A percentile compares a stretch with the other conserved stretches of the same genome.
These are phyloP conservation scores for Aldabrachelys gigantea DNA, from an alignment of 2,113 vertebrate species.

Conservation along the genomic window DNA sequence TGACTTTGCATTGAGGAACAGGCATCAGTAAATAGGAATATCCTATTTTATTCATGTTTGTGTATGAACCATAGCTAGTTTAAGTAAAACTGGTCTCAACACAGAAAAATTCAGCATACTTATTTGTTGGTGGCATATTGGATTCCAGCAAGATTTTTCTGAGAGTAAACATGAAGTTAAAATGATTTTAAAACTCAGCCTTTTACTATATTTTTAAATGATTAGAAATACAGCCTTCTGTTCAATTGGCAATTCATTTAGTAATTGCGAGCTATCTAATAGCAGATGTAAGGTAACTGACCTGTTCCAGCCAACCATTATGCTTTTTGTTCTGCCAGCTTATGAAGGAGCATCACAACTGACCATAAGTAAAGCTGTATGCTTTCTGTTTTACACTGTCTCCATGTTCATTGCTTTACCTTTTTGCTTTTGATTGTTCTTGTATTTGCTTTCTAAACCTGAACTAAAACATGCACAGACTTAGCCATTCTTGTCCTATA, in stretches of 20 bases:
- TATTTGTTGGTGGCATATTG: slow-evolving; percentile 53
- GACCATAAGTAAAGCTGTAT: slow-evolving; percentile 86
- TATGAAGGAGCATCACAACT: slow-evolving; percentile 87
- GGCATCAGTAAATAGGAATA: slow-evolving; percentile 71
- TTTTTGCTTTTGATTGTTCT: slow-evolving; percentile 87
- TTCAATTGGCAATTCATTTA: slow-evolving; percentile 75
- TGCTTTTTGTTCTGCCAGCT: slow-evolving; percentile 85
- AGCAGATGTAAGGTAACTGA: slow-evolving; percentile 88
- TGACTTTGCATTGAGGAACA: slow-evolving; percentile 60
- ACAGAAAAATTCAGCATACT: slow-evolving; percentile 14
- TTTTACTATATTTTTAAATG: slow-evolving; percentile 63
- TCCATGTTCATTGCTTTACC: slow-evolving; percentile 89
- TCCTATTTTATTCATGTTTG: slow-evolving; percentile 28
- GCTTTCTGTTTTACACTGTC: slow-evolving; percentile 87
- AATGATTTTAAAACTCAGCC: slow-evolving; percentile 45
- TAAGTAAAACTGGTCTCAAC: slow-evolving; percentile 58
- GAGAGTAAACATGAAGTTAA: slow-evolving; percentile 56
- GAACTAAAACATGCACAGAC: slow-evolving; percentile 87
- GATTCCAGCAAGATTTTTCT: slow-evolving; percentile 54
- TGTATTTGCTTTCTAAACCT: slow-evolving; percentile 87
- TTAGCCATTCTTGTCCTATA: slow-evolving; percentile 85
- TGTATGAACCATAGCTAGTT: slow-evolving; percentile 47
- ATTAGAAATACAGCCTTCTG: slow-evolving; percentile 25
- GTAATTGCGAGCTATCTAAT: slow-evolving; percentile 73
- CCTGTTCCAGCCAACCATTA: slow-evolving; percentile 87